These are phyloP conservation scores for Hydropotes inermis DNA, from an alignment of 2,113 vertebrate genomes.

Conservation along the genomic window DNA sequence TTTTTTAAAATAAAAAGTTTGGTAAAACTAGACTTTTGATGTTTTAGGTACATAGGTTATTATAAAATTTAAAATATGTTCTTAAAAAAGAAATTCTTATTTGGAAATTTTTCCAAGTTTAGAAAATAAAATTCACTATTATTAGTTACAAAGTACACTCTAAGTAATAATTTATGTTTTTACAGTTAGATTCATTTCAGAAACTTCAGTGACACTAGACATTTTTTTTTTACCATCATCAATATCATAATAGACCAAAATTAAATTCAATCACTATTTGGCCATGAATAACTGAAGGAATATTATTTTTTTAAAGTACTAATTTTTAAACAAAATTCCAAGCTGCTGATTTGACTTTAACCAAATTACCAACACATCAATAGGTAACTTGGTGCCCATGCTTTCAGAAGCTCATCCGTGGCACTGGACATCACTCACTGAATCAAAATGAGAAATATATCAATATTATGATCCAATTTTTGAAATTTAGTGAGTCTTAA, in stretches of 20 bases:
- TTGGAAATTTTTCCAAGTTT: constrained; percentile 18
- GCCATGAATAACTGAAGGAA: background rate
- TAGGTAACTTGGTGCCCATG: constrained; percentile 59
- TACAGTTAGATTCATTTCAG: background rate
- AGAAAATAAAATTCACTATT: constrained; percentile 40
- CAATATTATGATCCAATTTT: constrained; percentile 62
- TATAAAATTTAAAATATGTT: constrained; percentile 3
- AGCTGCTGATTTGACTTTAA: constrained; percentile 63
- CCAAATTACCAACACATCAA: constrained; percentile 71
- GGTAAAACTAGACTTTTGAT: background rate
- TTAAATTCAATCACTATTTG: constrained; percentile 5
- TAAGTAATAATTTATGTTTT: background rate
- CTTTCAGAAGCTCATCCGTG: constrained; percentile 68
- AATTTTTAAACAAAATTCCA: constrained; percentile 59
- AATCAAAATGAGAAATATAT: constrained; percentile 73
- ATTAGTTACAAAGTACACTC: constrained; percentile 1
- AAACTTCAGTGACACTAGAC: background rate
- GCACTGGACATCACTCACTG: constrained; percentile 73
- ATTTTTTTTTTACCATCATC: background rate
- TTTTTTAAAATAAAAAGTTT: background rate
- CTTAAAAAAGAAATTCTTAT: background rate
- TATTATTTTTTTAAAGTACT: constrained; percentile 53
- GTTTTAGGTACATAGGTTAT: background rate
- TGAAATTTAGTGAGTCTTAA: constrained; percentile 54
- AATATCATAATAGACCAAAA: constrained; percentile 9